These are phyloP conservation scores for Campylomormyrus tamandua DNA, from an alignment of 2,113 vertebrate species.

Conservation along the genomic window DNA sequence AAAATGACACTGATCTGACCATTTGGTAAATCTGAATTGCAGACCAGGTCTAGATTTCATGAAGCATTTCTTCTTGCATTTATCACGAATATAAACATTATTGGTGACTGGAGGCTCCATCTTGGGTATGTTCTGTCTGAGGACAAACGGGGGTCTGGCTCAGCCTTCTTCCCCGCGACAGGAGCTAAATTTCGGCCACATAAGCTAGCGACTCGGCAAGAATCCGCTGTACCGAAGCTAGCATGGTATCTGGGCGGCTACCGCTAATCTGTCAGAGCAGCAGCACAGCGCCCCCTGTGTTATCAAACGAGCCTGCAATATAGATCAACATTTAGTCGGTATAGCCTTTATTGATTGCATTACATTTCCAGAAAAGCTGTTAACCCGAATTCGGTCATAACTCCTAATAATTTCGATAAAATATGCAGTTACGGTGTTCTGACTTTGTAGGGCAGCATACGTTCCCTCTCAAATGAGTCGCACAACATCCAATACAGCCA, in stretches of 20 bases:
- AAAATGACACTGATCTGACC: background rate
- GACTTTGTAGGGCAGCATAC: background rate
- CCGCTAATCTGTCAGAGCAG: constrained; percentile 54
- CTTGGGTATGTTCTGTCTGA: background rate
- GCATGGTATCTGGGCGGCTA: constrained; percentile 35
- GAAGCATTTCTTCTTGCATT: background rate
- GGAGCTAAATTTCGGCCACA: background rate
- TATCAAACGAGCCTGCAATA: background rate
- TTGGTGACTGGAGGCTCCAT: background rate
- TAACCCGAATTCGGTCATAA: background rate
- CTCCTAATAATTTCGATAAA: background rate
- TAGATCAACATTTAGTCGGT: no score
- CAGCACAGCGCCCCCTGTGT: constrained; percentile 44
- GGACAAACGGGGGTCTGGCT: background rate
- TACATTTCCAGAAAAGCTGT: background rate
- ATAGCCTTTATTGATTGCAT: background rate
- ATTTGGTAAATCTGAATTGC: background rate
- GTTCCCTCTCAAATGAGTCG: background rate
- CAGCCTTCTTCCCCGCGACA: background rate
- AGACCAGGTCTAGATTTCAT: background rate
- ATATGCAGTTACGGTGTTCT: background rate
- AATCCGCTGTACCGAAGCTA: constrained; percentile 38
- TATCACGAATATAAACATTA: background rate
- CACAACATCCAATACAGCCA: background rate
- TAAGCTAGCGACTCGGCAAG: constrained; percentile 29